A percentile compares a stretch with the other conserved stretches of the same genome.
phyloP scores from a whole-genome alignment of 2,888 invertebrate genomes.

The Bellardia bayeri region DNA sequence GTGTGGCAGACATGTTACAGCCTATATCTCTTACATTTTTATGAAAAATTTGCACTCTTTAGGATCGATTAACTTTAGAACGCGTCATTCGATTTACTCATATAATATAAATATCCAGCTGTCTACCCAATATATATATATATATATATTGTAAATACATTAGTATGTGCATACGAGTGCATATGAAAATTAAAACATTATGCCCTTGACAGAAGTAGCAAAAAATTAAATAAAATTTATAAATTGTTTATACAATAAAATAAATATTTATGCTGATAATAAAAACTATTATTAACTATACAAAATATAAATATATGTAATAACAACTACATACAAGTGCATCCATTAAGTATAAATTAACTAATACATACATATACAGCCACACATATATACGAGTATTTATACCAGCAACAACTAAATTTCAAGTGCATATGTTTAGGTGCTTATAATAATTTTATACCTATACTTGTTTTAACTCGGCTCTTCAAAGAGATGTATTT shows the following conservation, averaged over 20 bases:
- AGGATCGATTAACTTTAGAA: too few species aligned
- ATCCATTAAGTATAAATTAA: conserved; percentile 35
- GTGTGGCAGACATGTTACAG: too few species aligned
- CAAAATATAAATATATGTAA: conserved; percentile 46
- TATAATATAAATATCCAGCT: too few species aligned
- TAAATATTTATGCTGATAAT: conserved; percentile 66
- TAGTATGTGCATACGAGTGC: background rate
- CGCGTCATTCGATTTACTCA: too few species aligned
- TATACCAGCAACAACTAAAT: background rate
- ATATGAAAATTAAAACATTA: conserved; percentile 47
- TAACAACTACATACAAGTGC: conserved; percentile 31
- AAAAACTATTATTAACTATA: conserved; percentile 63
- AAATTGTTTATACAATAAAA: conserved; percentile 58
- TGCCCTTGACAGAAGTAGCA: conserved; percentile 28
- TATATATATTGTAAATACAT: background rate
- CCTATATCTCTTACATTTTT: too few species aligned
- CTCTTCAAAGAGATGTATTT: background rate
- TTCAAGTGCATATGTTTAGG: background rate
- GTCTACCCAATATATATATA: background rate
- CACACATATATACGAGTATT: background rate
- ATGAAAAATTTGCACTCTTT: too few species aligned
- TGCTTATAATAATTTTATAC: conserved; percentile 5
- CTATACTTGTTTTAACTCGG: background rate
- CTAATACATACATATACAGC: background rate
- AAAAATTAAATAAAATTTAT: conserved; percentile 34